Evolutionary conservation across 2,797 vertebrate genomes (phyloP).

Genomic region (Acipenser ruthenus): DNA sequence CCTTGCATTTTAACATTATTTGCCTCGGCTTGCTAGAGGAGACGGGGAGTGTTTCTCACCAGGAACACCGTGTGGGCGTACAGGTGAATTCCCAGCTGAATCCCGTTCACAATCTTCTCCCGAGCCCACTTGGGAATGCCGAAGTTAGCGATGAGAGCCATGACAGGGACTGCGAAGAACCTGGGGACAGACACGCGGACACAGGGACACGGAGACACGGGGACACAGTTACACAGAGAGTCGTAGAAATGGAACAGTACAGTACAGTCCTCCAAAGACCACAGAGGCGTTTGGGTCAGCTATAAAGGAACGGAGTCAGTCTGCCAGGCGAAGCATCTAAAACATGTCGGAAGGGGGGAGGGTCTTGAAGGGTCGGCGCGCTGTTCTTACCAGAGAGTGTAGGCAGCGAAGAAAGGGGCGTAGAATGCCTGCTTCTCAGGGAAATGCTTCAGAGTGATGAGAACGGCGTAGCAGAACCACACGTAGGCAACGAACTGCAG

Average conservation of each 20-base stretch:
- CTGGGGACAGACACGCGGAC: slow-evolving; percentile 40
- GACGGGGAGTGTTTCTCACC: slow-evolving; percentile 43
- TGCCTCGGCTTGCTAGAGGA: too few species aligned
- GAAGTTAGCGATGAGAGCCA: slow-evolving; percentile 85
- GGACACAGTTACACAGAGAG: slow-evolving; percentile 21
- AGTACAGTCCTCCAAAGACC: too few species aligned
- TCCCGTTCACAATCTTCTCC: slow-evolving; percentile 91
- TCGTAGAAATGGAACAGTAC: slow-evolving; percentile 27
- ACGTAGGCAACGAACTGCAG: slow-evolving; percentile 84
- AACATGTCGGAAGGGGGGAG: too few species aligned
- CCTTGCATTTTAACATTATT: too few species aligned
- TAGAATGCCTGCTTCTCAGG: slow-evolving; percentile 88
- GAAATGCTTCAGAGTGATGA: slow-evolving; percentile 80
- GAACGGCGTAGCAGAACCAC: slow-evolving; percentile 87
- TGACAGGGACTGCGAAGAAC: slow-evolving; percentile 87
- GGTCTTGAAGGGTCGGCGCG: background rate
- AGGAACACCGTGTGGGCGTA: slow-evolving; percentile 86
- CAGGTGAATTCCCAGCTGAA: slow-evolving; percentile 84
- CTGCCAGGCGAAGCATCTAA: too few species aligned
- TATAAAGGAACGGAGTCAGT: too few species aligned
- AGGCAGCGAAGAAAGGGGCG: slow-evolving; percentile 84
- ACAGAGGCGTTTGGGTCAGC: too few species aligned
- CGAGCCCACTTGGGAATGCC: slow-evolving; percentile 88
- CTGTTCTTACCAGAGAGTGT: slow-evolving; percentile 78
- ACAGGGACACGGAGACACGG: slow-evolving; percentile 13